Percentiles rank a stretch among this genome's conserved stretches.
phyloP scores from a whole-genome alignment of 2,888 invertebrate species.

The Scelioninae gen. 2 region DNA sequence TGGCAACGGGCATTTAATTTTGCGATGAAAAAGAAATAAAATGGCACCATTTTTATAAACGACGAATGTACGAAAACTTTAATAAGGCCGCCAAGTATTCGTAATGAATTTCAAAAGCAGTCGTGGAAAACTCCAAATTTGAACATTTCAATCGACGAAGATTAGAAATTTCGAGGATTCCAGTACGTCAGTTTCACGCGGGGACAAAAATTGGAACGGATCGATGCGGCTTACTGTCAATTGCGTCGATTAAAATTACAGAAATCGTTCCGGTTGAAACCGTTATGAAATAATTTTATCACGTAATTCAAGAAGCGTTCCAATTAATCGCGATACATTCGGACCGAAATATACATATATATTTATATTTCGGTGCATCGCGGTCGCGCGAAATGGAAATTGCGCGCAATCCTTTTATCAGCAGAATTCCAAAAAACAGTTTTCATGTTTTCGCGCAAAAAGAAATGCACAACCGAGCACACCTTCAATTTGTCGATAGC shows the following conservation, averaged over 20 bases:
- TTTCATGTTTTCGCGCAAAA: slow-evolving; percentile 34
- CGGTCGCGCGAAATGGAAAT: slow-evolving; percentile 31
- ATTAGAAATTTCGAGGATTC: neutral
- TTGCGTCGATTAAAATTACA: slow-evolving; percentile 4
- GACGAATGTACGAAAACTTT: too few relatives aligned
- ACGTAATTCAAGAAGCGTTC: slow-evolving; percentile 11
- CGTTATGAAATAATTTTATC: slow-evolving; percentile 27
- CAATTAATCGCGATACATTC: slow-evolving; percentile 21
- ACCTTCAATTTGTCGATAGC: slow-evolving; percentile 33
- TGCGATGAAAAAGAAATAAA: too few relatives aligned
- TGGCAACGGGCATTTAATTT: slow-evolving; percentile 38
- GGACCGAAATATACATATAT: slow-evolving; percentile 23
- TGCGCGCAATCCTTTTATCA: slow-evolving; percentile 37
- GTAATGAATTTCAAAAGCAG: too few relatives aligned
- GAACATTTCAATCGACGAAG: slow-evolving; percentile 2
- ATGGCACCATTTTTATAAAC: too few relatives aligned
- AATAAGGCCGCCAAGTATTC: too few relatives aligned
- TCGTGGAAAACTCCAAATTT: too few relatives aligned
- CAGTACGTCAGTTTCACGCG: neutral
- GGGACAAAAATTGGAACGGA: neutral
- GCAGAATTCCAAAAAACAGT: slow-evolving; percentile 32
- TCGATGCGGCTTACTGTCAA: neutral
- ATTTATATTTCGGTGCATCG: slow-evolving; percentile 16
- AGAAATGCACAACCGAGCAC: slow-evolving; percentile 18
- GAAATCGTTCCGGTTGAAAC: slow-evolving; percentile 3